Evolutionary conservation across 1,140 invertebrate genomes (phyloP).

Genomic region (Chironomus striatipennis): DNA sequence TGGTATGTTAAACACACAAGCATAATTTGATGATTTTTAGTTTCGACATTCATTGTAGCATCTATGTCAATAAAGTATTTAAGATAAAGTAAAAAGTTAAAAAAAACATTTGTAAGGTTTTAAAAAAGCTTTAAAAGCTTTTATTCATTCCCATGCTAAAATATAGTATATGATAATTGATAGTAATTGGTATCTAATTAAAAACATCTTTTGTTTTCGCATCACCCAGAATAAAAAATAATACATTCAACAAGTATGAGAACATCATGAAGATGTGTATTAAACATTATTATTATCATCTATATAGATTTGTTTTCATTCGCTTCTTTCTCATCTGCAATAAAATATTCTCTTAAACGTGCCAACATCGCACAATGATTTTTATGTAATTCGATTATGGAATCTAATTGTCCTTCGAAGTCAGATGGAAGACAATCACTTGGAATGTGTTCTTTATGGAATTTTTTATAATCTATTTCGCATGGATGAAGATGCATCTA

Average conservation of each 20-base stretch:
- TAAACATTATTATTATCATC: neutral
- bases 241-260: no score
- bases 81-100: neutral
- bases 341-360: constrained; percentile 40
- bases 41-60: neutral
- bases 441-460: constrained; percentile 40
- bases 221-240: no score
- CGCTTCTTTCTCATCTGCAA: constrained; percentile 35
- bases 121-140: neutral
- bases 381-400: constrained; percentile 37
- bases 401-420: constrained; percentile 42
- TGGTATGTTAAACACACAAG: neutral
- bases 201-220: no score
- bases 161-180: neutral
- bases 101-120: constrained; percentile 1
- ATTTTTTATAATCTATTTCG: constrained; percentile 37
- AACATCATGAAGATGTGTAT: no score
- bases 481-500: constrained; percentile 41
- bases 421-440: constrained; percentile 43
- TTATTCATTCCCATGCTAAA: neutral
- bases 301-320: neutral
- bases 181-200: no score
- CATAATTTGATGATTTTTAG: neutral
- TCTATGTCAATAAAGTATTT: neutral
- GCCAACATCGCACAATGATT: constrained; percentile 35